Conservation (phyloP, 2,888 invertebrate species). For the Nomada fucata region DNA sequence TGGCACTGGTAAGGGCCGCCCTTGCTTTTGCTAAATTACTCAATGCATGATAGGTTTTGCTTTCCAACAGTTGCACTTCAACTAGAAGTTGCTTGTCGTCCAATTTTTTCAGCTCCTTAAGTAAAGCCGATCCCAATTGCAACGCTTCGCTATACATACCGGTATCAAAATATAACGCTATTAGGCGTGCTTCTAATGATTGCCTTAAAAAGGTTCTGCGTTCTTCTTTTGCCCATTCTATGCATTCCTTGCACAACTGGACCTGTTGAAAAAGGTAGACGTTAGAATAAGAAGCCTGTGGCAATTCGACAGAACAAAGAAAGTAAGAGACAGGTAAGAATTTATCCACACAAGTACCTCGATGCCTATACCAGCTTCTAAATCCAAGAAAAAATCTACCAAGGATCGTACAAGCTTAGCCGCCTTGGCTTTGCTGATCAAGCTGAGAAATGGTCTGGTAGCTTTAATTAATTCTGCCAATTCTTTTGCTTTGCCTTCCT, state of each 20-base stretch:
- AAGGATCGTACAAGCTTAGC: conserved; percentile 98
- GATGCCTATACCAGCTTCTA: conserved; percentile 98
- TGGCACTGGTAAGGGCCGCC: conserved; percentile 98
- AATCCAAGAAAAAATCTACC: conserved; percentile 98
- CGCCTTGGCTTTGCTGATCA: conserved; percentile 99
- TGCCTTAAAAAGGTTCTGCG: conserved; percentile 98
- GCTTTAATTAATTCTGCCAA: conserved; percentile 96
- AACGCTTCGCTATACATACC: conserved; percentile 95
- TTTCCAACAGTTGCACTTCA: conserved; percentile 98
- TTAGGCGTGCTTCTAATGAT: conserved; percentile 96
- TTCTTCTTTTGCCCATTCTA: conserved; percentile 99
- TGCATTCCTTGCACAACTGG: conserved; percentile 97
- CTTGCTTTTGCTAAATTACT: conserved; percentile 98
- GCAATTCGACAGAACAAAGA: background rate
- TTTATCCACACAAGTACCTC: conserved; percentile 86
- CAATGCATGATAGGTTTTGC: conserved; percentile 99
- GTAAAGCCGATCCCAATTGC: conserved; percentile 92
- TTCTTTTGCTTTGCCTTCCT: conserved; percentile 96
- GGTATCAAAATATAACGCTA: conserved; percentile 97
- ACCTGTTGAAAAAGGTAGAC: conserved; percentile 83
- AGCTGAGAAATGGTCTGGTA: conserved; percentile 96
- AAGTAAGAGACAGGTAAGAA: too few species aligned
- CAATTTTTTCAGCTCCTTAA: conserved; percentile 98
- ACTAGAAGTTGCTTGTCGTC: conserved; percentile 99
- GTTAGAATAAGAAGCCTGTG: background rate